Percentiles rank a stretch among this genome's conserved stretches.
Evolutionary conservation across 2,888 invertebrate species (phyloP).

Genomic region (Pollenia griseotomentosa): DNA sequence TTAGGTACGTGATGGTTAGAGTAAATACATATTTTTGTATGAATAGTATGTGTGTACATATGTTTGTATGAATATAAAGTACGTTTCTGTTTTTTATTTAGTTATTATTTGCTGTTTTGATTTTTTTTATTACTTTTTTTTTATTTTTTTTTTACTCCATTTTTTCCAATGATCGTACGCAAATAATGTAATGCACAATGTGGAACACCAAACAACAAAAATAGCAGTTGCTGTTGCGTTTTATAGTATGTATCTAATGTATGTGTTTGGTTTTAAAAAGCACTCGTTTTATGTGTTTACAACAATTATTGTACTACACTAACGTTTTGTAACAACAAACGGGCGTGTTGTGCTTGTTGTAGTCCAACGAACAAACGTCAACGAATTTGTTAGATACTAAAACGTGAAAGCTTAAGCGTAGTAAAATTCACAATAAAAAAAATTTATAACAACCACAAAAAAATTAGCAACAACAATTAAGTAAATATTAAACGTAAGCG

Average conservation of each 20-base stretch:
- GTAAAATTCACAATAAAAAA: neutral
- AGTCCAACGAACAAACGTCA: conserved; percentile 18
- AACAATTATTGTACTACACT: conserved; percentile 8
- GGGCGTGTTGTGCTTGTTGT: conserved; percentile 50
- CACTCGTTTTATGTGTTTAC: conserved; percentile 1
- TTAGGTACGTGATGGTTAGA: neutral
- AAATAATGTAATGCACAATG: conserved; percentile 61
- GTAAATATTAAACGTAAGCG: conserved; percentile 45
- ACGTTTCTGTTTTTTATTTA: neutral
- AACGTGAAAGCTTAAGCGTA: conserved; percentile 69
- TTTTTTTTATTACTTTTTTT: conserved; percentile 26
- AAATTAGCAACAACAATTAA: conserved; percentile 21
- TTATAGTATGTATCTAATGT: conserved; percentile 4
- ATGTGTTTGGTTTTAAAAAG: neutral
- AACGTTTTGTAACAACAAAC: conserved; percentile 67
- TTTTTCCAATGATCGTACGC: conserved; percentile 48
- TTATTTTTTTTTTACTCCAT: conserved; percentile 10
- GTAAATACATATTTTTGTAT: neutral
- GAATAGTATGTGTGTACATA: neutral
- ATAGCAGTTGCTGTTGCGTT: neutral
- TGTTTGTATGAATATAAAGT: neutral
- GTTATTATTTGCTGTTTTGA: neutral
- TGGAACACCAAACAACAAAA: conserved; percentile 57
- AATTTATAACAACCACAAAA: conserved; percentile 13
- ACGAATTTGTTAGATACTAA: conserved; percentile 39